Evolutionary conservation across 1,140 invertebrate species (phyloP), one percentile per base, ranked within the genome.

Genomic region (Periplaneta americana): DNA sequence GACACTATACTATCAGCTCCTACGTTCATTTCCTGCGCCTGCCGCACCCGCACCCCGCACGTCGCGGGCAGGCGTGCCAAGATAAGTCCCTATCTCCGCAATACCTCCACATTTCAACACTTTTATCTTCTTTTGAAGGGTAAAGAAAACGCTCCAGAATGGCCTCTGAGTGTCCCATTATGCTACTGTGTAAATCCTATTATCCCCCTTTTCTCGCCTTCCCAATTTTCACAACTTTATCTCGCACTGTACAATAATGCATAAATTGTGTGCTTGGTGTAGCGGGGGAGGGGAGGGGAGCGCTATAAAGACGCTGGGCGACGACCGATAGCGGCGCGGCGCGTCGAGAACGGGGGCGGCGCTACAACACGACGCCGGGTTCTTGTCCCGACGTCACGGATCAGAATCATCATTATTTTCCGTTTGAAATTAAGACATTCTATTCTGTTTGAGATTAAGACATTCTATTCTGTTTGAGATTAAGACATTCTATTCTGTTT

Each of bases 161-260:
- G 32, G 37, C 34, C 48, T 66, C 31, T 37, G 76, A 80, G 37
- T 80, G 81, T 32, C 33, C 82, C 82, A 80, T 82, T 82, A 82
- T 82, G 82, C 80, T 75, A 48, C 37, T 74, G 76, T 81, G 82
- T 82, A 82, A 82, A 82, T 82, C 82, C 82, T 82, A 82, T 82
- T 82, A 82, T 81, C 9, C 81, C 78, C 18, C 31, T 36, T n/a
- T 66, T n/a, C 48, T 66, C 48, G 48, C 48, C 48, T 66, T 66
- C 37, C 78, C 76, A 78, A 78, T 78, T 78, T 78, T 78, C 76
- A 36, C 75, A 33, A 33, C 74, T 80, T 80, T 82, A 80, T 80
- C 81, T 82, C 32, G 39, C 35, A 33, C n/a, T 66, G 81, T 36
- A 80, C 81, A 80, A 80, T 82, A 80, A 80, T 80, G 81, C 81